phyloP scores from a whole-genome alignment of 2,797 vertebrate species.

The Orientallactaga sibirica region DNA sequence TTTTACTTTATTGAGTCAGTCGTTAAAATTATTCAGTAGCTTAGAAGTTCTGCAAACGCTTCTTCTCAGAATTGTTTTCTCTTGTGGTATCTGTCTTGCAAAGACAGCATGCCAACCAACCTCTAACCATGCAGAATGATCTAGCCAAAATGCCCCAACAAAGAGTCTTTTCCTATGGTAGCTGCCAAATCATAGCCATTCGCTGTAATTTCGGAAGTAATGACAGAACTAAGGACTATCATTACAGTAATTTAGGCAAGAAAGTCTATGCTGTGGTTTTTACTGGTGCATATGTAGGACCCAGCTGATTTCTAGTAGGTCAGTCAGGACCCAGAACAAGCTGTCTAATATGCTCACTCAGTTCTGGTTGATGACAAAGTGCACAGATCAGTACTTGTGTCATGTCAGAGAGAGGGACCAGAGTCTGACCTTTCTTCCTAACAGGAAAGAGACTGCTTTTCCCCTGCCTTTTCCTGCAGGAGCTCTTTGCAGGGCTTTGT shows the following conservation, averaged over 20 bases:
- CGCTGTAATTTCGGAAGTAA: slow-evolving; percentile 75
- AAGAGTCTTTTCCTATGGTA: slow-evolving; percentile 57
- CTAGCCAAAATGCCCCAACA: slow-evolving; percentile 53
- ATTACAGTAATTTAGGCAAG: slow-evolving; percentile 71
- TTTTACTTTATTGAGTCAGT: background rate
- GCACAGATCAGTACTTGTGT: slow-evolving; percentile 66
- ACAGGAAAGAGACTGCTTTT: slow-evolving; percentile 38
- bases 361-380: slow-evolving; percentile 61
- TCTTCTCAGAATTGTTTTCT: slow-evolving; percentile 32
- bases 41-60: slow-evolving; percentile 21
- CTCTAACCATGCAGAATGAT: slow-evolving; percentile 41
- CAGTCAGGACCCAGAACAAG: slow-evolving; percentile 61
- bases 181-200: slow-evolving; percentile 70
- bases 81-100: slow-evolving; percentile 30
- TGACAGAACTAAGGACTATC: slow-evolving; percentile 65
- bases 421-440: slow-evolving; percentile 75
- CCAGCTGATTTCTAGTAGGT: slow-evolving; percentile 64
- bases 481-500: slow-evolving; percentile 55
- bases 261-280: slow-evolving; percentile 69
- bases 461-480: slow-evolving; percentile 68
- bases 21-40: background rate
- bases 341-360: slow-evolving; percentile 61
- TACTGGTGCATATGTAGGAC: slow-evolving; percentile 8
- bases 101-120: background rate
- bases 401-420: slow-evolving; percentile 58